Evolutionary conservation across 2,888 invertebrate genomes (phyloP), one percentile per base, ranked within the genome.

Genomic region (Athrips mouffetella): DNA sequence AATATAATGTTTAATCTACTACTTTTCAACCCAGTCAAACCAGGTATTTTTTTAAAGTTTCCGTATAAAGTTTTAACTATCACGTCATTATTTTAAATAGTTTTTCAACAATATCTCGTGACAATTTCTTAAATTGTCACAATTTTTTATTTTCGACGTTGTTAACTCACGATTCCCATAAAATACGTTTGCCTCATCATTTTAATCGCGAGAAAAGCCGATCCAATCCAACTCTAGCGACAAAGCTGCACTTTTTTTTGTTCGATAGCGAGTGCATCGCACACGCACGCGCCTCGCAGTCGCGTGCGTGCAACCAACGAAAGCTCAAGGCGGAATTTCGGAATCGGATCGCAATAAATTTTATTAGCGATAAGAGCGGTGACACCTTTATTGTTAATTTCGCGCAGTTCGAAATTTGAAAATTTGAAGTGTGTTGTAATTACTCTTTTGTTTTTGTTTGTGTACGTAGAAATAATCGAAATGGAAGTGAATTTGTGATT

Each of bases 241-340:
- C 44, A 31, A 31, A 31, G 31, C 20, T 41, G 57, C 73, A 76
- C 73, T 83, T 85, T 84, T 84, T 84, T 87, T 86, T 84, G 77
- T 83, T 85, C 81, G 84, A 83, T 80, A 83, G 80, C 78, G 64
- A 60, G 57, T 62, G 50, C 70, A 73, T 70, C 82, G 82, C 83
- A 55, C 65, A 57, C 68, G 76, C 78, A 75, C 76, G 76, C 80
- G 78, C 82, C 77, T 69, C 67, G 74, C 85, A 82, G 83, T 84
- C 69, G 76, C 61, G 80, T 80, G 81, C 79, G 79, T 74, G 77
- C 76, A 77, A 76, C 67, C 29, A 30, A 3, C 23, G 15, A 56
- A 55, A 65, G 63, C 71, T 64, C 65, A 60, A 8, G 25, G 25
- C 55, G 62, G 61, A 57, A 53, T 53, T 53, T 57, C 47, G 54